A percentile compares a stretch with the other conserved stretches of the same genome.
These are phyloP conservation scores for Trichechus manatus DNA, from an alignment of 2,113 vertebrate species.

Conservation along the genomic window DNA sequence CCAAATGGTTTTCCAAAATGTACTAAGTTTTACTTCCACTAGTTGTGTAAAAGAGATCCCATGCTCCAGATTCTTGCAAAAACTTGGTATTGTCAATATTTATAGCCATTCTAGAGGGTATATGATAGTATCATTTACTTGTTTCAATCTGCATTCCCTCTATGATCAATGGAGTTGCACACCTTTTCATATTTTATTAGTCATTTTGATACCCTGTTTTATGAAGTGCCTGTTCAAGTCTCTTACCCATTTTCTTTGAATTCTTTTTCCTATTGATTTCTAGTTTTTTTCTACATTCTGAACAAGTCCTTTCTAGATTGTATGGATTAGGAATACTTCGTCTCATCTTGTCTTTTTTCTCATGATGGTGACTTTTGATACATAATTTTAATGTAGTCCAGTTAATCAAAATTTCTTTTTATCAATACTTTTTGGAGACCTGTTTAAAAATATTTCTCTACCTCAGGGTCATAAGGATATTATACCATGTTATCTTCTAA, in stretches of 20 bases:
- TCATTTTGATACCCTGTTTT: neutral
- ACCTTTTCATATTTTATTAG: neutral
- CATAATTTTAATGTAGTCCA: neutral
- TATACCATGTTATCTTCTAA: neutral
- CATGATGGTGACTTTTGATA: neutral
- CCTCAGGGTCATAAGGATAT: neutral
- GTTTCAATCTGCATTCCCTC: neutral
- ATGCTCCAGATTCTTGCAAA: neutral
- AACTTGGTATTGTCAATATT: neutral
- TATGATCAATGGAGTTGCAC: neutral
- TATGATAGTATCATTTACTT: accelerated
- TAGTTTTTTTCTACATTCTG: neutral
- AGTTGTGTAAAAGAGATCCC: neutral
- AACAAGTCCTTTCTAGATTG: neutral
- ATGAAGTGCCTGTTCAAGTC: neutral
- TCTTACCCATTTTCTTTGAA: neutral
- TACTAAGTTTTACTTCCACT: neutral
- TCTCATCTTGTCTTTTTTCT: neutral
- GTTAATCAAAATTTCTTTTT: neutral
- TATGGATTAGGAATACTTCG: neutral
- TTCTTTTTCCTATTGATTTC: neutral
- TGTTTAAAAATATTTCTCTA: neutral
- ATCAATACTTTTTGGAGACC: neutral
- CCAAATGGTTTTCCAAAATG: neutral
- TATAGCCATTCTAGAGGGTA: neutral